Evolutionary conservation across 2,888 invertebrate genomes (phyloP).

Genomic region (Aphidius colemani): DNA sequence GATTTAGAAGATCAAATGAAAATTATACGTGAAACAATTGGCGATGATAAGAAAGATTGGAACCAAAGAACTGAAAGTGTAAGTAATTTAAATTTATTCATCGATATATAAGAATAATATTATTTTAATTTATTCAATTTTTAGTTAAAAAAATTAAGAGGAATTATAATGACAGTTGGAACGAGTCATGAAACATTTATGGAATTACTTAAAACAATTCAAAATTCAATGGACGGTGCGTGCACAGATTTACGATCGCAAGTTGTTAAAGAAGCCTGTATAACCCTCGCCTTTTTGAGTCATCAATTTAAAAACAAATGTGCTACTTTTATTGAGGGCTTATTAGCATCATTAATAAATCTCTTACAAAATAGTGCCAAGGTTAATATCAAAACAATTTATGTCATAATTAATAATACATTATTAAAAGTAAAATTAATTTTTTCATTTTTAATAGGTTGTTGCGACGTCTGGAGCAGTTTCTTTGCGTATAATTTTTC

Average conservation of each 20-base stretch:
- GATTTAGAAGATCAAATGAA: constrained; percentile 84
- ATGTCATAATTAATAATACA: too few relatives aligned
- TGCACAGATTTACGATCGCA: constrained; percentile 90
- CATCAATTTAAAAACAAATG: constrained; percentile 81
- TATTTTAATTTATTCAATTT: constrained; percentile 10
- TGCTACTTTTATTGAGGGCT: constrained; percentile 83
- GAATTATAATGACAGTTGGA: constrained; percentile 81
- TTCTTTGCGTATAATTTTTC: constrained; percentile 86
- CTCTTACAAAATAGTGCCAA: constrained; percentile 95
- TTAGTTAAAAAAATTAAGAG: constrained; percentile 84
- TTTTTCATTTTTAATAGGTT: constrained; percentile 63
- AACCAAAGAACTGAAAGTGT: constrained; percentile 92
- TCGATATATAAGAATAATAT: background rate
- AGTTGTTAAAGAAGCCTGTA: constrained; percentile 94
- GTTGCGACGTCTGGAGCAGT: constrained; percentile 88
- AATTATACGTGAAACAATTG: constrained; percentile 74
- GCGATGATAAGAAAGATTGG: constrained; percentile 88
- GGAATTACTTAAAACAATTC: constrained; percentile 76
- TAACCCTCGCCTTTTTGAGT: constrained; percentile 90
- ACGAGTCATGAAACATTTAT: constrained; percentile 74
- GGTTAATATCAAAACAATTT: constrained; percentile 61
- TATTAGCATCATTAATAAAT: constrained; percentile 83
- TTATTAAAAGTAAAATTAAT: constrained; percentile 2
- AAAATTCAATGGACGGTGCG: constrained; percentile 79
- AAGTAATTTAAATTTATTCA: constrained; percentile 50